Base-by-base conservation (phyloP, 2,888 invertebrate genomes). In the Andricus curvator region DNA sequence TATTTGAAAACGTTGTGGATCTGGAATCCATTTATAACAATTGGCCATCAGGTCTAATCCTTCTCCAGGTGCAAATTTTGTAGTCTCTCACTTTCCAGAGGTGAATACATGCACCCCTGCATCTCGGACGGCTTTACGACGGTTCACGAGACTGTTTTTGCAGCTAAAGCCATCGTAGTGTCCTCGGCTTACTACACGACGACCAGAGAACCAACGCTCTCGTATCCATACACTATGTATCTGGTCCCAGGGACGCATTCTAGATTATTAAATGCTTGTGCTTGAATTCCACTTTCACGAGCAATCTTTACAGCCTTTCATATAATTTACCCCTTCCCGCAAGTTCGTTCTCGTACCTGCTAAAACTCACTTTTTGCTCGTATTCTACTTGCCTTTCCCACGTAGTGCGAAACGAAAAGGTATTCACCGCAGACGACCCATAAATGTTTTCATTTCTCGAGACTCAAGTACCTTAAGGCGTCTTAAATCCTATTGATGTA, bases 111-210 rank as follows among this genome's bases (percentile, higher is more conserved):
- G 85, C 88, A 87, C 86, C 88, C 89, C 89, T 88, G 88, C 76
- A 84, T 84, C 83, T 84, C 79, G 84, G 84, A 88, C 89, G 85
- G 85, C 88, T 88, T 88, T 88, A 89, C 86, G 89, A 84, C 86
- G 85, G 87, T 89, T 82, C 84, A 84, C 82, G 85, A 86, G 87
- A 86, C 86, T 88, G 87, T 89, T 89, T 89, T 89, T 89, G 89
- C 83, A 84, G 78, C 80, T 29, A 76, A 79, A 77, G 80, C 83
- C 84, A 78, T 86, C 86, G 83, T 85, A 85, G 79, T 81, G 84
- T 78, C 81, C 84, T 68, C 84, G 78, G 78, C 86, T 81, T 78
- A 78, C 65, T 66, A 22, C 66, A 65, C 48, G 37, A 29, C n/a
- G 51, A 66, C 13, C 66, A 64, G 2, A 78, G 65, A 51, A 37